Percentiles rank a stretch among this genome's conserved stretches.
Evolutionary conservation across 2,888 invertebrate species (phyloP).

Genomic region (Orthosia cruda): DNA sequence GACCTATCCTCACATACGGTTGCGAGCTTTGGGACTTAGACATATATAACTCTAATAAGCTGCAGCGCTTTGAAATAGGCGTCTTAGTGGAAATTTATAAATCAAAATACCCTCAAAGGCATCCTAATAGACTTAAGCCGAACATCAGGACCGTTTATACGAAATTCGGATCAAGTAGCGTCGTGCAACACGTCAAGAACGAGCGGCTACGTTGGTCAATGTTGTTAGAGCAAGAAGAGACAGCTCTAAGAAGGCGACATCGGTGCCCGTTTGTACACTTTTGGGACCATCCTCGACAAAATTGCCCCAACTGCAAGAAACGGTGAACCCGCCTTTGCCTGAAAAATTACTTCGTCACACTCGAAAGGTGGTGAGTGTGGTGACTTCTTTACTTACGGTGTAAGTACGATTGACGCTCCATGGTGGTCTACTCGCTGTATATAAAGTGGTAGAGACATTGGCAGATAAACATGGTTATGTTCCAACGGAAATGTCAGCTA

Average conservation of each 20-base stretch:
- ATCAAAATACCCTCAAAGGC: conserved; percentile 75
- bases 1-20: conserved; percentile 81
- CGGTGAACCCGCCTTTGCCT: not conserved
- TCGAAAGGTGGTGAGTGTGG: not conserved
- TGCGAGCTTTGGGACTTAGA: conserved; percentile 81
- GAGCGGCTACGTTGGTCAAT: conserved; percentile 75
- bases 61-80: conserved; percentile 75
- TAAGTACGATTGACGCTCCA: conserved; percentile 23
- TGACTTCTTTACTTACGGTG: not conserved
- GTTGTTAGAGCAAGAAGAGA: conserved; percentile 73
- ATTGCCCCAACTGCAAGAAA: not conserved
- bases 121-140: conserved; percentile 74
- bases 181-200: conserved; percentile 74
- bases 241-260: conserved; percentile 50
- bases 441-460: not conserved
- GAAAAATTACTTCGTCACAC: not conserved
- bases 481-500: not conserved
- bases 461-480: not conserved
- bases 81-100: conserved; percentile 79
- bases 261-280: conserved; percentile 38
- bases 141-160: conserved; percentile 70
- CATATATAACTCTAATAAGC: conserved; percentile 62
- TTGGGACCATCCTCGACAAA: conserved; percentile 10
- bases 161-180: conserved; percentile 67
- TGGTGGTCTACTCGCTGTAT: conserved; percentile 5